Evolutionary conservation across 2,797 vertebrate species (phyloP), one percentile per base, ranked within the genome.

Genomic region (Crenichthys baileyi): DNA sequence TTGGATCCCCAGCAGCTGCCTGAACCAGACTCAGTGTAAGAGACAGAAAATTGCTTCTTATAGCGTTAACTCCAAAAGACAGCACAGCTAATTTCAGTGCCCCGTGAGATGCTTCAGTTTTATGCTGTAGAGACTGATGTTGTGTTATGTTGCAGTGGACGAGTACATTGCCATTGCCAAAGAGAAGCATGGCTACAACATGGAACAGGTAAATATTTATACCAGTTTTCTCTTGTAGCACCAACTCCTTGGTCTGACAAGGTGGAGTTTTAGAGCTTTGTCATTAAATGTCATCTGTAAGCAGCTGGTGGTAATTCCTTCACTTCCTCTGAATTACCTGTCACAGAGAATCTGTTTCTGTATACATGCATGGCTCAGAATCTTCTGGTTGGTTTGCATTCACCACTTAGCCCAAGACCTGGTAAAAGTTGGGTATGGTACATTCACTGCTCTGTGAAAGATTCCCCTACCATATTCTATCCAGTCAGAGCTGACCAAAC

Each of bases 141-240:
- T 29, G 50, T 55, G 15, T 55, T 20, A 48, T 90, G 60, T 94
- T 93, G 26, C 93, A 99, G 98, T 99, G 96, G 98, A 99, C 0
- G 98, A 99, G 80, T 99, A 99, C 91, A 97, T 99, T 79, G 94
- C 96, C 82, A 98, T 99, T 77, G 97, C 98, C 83, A 99, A 99
- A 92, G 97, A 99, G 94, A 98, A 97, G 88, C 98, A 99, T 44
- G 97, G 98, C 58, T 99, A 99, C 95, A 99, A 99, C 91, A 98
- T 99, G 97, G 98, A 99, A 53, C 98, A 98, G 97, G 89, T 90
- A 41, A 65, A 39, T 39, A 39, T 65, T 65, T 65, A 39, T 39
- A 39, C 8, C 63, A 36, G 4, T 31, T 72, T 51, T 71, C 44
- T 29, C 70, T 16, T 5, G 6, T 26, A 60, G 56, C 56, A 15